phyloP scores from a whole-genome alignment of 2,113 vertebrate genomes.

The Lichenostomus cassidix region DNA sequence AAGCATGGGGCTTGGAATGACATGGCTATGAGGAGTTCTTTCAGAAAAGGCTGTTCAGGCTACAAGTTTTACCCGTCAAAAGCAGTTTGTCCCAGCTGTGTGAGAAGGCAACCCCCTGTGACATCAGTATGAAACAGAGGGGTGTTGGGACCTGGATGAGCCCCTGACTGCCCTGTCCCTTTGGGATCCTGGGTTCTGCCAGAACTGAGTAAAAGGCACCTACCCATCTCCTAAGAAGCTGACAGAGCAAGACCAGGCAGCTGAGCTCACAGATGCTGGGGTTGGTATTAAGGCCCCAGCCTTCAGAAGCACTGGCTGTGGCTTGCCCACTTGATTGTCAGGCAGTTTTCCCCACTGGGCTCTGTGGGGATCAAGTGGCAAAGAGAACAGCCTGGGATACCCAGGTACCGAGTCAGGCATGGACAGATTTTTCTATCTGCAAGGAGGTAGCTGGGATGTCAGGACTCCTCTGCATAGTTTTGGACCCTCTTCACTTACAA shows the following conservation, averaged over 20 bases:
- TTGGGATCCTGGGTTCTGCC: not conserved
- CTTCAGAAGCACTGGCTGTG: not conserved
- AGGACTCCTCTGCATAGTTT: not conserved
- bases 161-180: not conserved
- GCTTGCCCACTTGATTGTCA: not conserved
- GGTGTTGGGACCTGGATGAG: not conserved
- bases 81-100: not conserved
- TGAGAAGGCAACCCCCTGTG: not conserved
- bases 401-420: not conserved
- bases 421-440: not conserved
- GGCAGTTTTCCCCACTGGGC: not conserved
- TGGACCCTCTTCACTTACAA: not conserved
- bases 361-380: not conserved
- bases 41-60: not conserved
- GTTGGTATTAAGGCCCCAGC: not conserved
- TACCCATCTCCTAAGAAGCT: not conserved
- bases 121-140: not conserved
- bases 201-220: not conserved
- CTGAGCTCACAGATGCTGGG: not conserved
- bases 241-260: not conserved
- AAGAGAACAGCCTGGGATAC: not conserved
- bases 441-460: not conserved
- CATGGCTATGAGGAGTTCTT: not conserved
- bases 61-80: not conserved
- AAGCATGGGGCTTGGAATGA: not conserved